Conservation (phyloP, 2,113 vertebrate species). For the Phocoena sinus region DNA sequence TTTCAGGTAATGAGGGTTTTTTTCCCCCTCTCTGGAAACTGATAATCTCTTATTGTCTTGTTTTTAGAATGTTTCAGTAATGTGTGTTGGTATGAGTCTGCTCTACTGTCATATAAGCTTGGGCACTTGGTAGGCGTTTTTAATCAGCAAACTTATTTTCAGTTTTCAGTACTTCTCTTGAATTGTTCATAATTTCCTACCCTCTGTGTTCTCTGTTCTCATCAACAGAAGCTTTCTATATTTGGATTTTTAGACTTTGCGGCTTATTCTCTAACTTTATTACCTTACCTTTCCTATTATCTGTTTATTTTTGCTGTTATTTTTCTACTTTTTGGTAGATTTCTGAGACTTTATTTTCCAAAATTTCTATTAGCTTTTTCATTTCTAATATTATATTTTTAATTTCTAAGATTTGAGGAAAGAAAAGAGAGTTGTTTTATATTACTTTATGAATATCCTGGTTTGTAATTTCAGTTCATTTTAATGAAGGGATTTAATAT, state of each 20-base stretch:
- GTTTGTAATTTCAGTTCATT: neutral
- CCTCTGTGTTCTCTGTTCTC: neutral
- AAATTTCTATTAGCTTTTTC: slow-evolving; percentile 17
- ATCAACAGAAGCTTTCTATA: neutral
- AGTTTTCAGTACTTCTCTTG: neutral
- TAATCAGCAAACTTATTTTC: neutral
- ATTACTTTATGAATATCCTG: neutral
- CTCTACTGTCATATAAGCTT: neutral
- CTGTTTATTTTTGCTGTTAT: neutral
- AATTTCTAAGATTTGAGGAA: neutral
- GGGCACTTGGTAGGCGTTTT: neutral
- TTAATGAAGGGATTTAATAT: neutral
- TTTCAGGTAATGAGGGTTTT: neutral
- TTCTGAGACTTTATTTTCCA: neutral
- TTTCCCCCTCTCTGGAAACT: neutral
- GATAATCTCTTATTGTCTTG: neutral
- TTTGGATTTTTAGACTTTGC: neutral
- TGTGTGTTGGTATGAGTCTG: neutral
- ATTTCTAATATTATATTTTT: neutral
- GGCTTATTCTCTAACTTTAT: neutral
- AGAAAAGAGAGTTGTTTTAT: neutral
- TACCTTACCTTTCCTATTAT: neutral
- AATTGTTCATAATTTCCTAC: neutral
- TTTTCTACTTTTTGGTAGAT: neutral
- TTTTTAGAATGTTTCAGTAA: neutral